Evolutionary conservation across 2,888 invertebrate genomes (phyloP), one percentile per base, ranked within the genome.

Genomic region (Zaprionus bogoriensis): DNA sequence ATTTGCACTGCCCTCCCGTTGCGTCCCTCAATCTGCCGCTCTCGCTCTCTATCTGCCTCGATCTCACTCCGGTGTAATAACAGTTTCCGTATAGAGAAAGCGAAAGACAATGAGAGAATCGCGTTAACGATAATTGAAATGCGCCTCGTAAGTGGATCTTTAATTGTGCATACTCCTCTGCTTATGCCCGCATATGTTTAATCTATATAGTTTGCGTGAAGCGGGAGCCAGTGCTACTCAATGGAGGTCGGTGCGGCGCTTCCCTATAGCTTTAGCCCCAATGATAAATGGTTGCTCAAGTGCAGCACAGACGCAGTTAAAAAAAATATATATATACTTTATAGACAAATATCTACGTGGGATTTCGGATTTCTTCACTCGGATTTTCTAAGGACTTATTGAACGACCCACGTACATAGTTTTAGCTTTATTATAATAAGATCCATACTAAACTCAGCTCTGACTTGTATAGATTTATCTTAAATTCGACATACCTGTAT

Each of bases 1-100:
- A 67, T 68, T 79, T 57, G 55, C 59, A 68, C 64, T 59, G 68
- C 52, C 57, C 39, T 53, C 6, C 6, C 9, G 30, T 7, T 20
- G 30, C 17, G 2, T 22, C 25, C 6, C 4, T 25, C 25, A 25
- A 4, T 6, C 4, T 25, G 4, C 6, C 25, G 4, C 25, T 25
- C 4, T 25, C 25, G 4, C 32, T 12, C 32, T 32, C 14, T 12
- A 10, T 32, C 2, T n/a, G 12, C 12, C 20, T n/a, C 20, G 4
- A n/a, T n/a, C 12, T 12, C 23, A 2, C 22, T 44, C 25, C 4
- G 25, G 41, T 54, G 46, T 39, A 66, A 57, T 42, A 66, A 55
- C 46, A 32, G 23, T 28, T n/a, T 19, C 19, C 47, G 39, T 28
- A 39, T 47, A 44, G 20, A 7, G 27, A 28, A 23, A 9, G 12